Conservation (phyloP, 2,113 vertebrate species). For the Hirundichthys speculiger region DNA sequence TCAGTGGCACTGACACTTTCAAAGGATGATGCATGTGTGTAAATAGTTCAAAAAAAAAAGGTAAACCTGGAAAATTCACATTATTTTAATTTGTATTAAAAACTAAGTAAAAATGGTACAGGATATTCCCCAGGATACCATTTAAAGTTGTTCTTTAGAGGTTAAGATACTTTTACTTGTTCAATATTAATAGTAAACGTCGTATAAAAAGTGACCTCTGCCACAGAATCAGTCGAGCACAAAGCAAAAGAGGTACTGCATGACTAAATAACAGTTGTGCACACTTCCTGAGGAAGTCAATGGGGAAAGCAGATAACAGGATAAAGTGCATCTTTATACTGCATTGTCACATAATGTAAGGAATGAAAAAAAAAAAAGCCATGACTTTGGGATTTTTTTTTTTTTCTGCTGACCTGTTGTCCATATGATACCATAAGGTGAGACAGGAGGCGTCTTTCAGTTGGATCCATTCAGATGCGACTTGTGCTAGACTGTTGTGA, state of each 20-base stretch:
- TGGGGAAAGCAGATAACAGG: conserved; percentile 57
- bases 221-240: conserved; percentile 50
- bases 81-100: no score
- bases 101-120: no score
- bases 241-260: conserved; percentile 61
- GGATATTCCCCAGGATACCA: no score
- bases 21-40: no score
- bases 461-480: conserved; percentile 76
- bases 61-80: no score
- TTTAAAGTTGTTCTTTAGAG: background rate
- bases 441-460: conserved; percentile 58
- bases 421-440: conserved; percentile 75
- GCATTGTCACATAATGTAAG: conserved; percentile 40
- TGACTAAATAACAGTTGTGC: conserved; percentile 46
- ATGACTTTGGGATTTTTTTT: background rate
- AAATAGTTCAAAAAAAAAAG: no score
- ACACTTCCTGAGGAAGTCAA: conserved; percentile 63
- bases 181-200: background rate
- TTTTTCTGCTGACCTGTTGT: conserved; percentile 69
- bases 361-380: background rate
- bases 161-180: conserved; percentile 1
- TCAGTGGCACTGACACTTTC: no score
- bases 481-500: conserved; percentile 46
- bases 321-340: conserved; percentile 44
- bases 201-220: conserved; percentile 44